Evolutionary conservation across 2,113 vertebrate genomes (phyloP).

Genomic region (Mormoops blainvillei): DNA sequence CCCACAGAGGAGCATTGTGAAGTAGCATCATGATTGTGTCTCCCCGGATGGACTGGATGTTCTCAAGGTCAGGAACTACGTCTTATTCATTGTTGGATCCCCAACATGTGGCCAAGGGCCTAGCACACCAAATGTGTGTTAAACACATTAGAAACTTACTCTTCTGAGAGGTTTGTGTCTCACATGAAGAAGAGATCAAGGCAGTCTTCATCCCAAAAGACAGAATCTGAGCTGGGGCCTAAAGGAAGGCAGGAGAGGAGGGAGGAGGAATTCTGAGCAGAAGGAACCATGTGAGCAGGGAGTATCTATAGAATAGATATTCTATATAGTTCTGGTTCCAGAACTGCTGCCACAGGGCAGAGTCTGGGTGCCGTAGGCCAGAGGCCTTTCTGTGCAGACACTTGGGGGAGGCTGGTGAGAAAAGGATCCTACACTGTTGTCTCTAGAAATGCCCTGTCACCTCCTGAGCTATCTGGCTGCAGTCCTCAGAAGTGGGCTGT

Average conservation of each 20-base stretch:
- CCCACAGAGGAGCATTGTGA: not conserved
- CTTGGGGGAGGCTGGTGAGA: not conserved
- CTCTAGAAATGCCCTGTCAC: not conserved
- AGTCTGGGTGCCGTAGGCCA: not conserved
- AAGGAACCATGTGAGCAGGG: not conserved
- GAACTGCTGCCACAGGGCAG: not conserved
- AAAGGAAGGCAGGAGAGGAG: not conserved
- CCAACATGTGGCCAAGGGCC: not conserved
- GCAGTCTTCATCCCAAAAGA: not conserved
- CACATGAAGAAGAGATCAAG: not conserved
- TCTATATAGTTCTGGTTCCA: too few relatives aligned
- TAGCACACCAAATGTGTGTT: not conserved
- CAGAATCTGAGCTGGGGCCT: not conserved
- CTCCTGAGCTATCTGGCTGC: not conserved
- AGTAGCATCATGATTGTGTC: accelerated
- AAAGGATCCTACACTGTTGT: not conserved
- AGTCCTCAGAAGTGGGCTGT: accelerated
- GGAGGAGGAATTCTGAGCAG: not conserved
- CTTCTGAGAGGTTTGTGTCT: not conserved
- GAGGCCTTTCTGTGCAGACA: not conserved
- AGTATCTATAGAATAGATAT: too few relatives aligned
- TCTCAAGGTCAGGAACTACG: not conserved
- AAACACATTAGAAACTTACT: not conserved
- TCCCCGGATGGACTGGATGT: not conserved
- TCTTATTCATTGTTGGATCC: not conserved